A percentile compares a stretch with the other conserved stretches of the same genome.
These are phyloP conservation scores for Homalodisca vitripennis DNA, from an alignment of 1,140 invertebrate species.

Conservation along the genomic window DNA sequence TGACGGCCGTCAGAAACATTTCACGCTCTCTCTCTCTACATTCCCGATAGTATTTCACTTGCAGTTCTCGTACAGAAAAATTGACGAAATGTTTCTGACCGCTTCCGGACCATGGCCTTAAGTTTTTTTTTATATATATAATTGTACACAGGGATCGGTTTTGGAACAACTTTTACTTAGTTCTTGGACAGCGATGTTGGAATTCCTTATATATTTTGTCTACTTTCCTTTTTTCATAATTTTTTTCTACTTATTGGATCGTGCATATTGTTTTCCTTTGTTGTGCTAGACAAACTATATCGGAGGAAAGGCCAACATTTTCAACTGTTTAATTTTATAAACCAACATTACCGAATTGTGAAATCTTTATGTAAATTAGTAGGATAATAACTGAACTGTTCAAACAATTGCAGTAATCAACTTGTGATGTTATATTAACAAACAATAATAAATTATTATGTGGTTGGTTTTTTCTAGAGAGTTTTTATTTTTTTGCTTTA, in stretches of 20 bases:
- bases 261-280: no score
- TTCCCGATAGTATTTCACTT: no score
- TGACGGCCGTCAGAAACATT: no score
- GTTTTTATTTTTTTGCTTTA: slow-evolving; percentile 18
- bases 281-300: neutral
- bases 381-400: slow-evolving; percentile 16
- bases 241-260: no score
- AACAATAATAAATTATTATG: slow-evolving; percentile 23
- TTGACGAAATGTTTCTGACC: no score
- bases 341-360: neutral
- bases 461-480: slow-evolving; percentile 17
- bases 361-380: slow-evolving; percentile 3
- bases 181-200: neutral
- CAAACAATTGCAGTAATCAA: slow-evolving; percentile 1
- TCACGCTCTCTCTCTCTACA: neutral
- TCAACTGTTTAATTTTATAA: neutral
- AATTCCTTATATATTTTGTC: no score
- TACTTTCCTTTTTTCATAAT: no score
- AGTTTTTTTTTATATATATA: neutral
- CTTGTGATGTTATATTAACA: slow-evolving; percentile 26
- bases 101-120: neutral
- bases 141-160: neutral
- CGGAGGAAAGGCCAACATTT: neutral
- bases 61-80: no score
- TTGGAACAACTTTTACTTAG: neutral